Evolutionary conservation across 2,113 vertebrate genomes (phyloP), one percentile per base, ranked within the genome.

Genomic region (Rhinolophus sinicus): DNA sequence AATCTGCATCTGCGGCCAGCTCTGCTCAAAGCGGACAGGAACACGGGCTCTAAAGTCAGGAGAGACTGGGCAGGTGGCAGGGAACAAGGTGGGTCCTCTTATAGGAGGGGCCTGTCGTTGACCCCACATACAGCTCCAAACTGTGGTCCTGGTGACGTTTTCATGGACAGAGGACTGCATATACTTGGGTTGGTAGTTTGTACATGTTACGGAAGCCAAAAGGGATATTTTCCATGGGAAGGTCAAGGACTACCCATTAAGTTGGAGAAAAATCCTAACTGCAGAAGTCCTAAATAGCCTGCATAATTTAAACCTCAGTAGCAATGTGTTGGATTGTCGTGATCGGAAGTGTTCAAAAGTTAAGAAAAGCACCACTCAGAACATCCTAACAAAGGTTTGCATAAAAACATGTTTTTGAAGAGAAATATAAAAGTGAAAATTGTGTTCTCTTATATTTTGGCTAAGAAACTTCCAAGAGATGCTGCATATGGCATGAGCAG

Each of bases 1-100:
- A 89, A 95, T 35, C 88, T 26, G 62, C 60, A 35, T 75, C 95
- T 96, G 83, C 50, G 82, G 84, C 60, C 76, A 83, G 33, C 38
- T 38, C 35, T 33, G 72, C 65, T 52, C 96, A 95, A 76, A 94
- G 75, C 16, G 44, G 92, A 95, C 72, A 60, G 65, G 86, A 93
- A 65, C 89, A 75, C 33, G 80, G 90, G 85, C 44, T 44, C 47
- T 95, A n/a, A 54, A 88, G 35, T 78, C 60, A 0, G 47, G 47
- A 50, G 47, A 50, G 47, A 50, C 47, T 11, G 3, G 47, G 47
- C 11, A 50, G 3, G 47, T 13, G 10, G 47, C 47, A 50, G 47
- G 47, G 47, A 50, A 50, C 47, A 50, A 10, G 12, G 47, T 50
- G 47, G 58, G 76, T 35, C 64, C 60, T 78, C 76, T 60, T 9